Conservation (phyloP, 1,140 invertebrate species). For the honey bee (Apis mellifera) region Amel_HAv3.1 CM009938.2:2981501-2982000, state of each 20-base stretch:
- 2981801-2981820: no score
- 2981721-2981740: not conserved
- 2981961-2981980: conserved; percentile 51
- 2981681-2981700: conserved; percentile 16
- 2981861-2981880: not conserved
- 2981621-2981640: conserved; percentile 46
- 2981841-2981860: not conserved
- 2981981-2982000: conserved; percentile 47
- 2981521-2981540: no score
- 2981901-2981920: not conserved
- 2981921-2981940: not conserved
- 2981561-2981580: no score
- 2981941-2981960: not conserved
- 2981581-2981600: no score
- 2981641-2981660: no score
- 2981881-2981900: conserved; percentile 46
- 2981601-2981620: not conserved
- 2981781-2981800: not conserved
- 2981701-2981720: no score
- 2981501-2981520: no score
- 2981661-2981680: not conserved
- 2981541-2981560: no score
- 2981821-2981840: not conserved
- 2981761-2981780: conserved; percentile 52
- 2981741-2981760: conserved; percentile 40